Conservation (phyloP, 2,797 vertebrate genomes). For the Denticeps clupeoides region DNA sequence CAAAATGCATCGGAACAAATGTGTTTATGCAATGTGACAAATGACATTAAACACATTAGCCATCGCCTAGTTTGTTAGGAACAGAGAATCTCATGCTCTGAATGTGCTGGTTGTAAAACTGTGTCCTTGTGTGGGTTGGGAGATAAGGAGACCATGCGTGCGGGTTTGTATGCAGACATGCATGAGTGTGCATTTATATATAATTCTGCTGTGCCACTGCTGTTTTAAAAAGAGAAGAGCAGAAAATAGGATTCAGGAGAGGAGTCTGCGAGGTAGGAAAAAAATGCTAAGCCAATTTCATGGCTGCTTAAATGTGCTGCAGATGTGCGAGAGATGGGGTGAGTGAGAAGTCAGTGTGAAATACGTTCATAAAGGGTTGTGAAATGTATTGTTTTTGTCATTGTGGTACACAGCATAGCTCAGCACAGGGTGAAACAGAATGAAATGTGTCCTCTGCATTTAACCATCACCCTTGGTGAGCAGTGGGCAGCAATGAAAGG, state of each 20-base stretch:
- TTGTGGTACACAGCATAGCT: too few relatives aligned
- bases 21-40: conserved; percentile 14
- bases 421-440: too few relatives aligned
- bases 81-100: too few relatives aligned
- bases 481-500: too few relatives aligned
- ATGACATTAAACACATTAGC: conserved; percentile 7
- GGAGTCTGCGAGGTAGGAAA: too few relatives aligned
- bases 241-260: conserved; percentile 30
- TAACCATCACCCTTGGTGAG: too few relatives aligned
- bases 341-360: conserved; percentile 12
- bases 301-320: conserved; percentile 34
- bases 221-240: conserved; percentile 26
- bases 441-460: too few relatives aligned
- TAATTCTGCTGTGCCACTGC: conserved; percentile 39
- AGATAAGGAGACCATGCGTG: too few relatives aligned
- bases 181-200: too few relatives aligned
- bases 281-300: conserved; percentile 39
- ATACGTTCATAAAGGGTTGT: conserved; percentile 4
- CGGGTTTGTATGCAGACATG: conserved; percentile 7
- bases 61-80: conserved; percentile 4
- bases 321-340: conserved; percentile 24
- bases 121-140: too few relatives aligned
- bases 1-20: conserved; percentile 10
- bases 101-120: too few relatives aligned
- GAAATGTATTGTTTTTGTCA: too few relatives aligned